Evolutionary conservation across 1,140 invertebrate species (phyloP), one percentile per base, ranked within the genome.

Genomic region (Drosophila oshimai): DNA sequence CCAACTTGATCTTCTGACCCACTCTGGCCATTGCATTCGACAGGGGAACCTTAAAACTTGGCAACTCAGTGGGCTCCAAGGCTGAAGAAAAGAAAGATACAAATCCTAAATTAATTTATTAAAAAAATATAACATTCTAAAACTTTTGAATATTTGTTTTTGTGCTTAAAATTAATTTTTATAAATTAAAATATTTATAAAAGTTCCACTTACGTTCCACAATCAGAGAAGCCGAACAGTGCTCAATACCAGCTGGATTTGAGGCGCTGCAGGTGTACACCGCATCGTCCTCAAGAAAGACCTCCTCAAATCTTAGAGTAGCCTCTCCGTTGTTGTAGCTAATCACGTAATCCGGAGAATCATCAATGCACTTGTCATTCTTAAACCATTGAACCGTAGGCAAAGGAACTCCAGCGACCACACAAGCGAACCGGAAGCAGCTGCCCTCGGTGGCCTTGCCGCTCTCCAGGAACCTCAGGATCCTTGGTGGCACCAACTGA

Each of bases 351-450:
- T 92, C 91, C 13, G 90, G 92, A 29, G 92, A 93, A 67, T 93
- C 92, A 50, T 93, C 92, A 46, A 94, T 92, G 64, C 92, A 92
- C 47, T 93, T 93, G 12, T 93, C 93, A 69, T 94, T 93, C 80
- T 93, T 94, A 46, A 91, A 94, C 97, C 97, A 99, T 69, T 94
- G 94, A 6, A 98, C 94, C 44, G 94, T 95, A 13, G 96, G 96
- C 36, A 96, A 78, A 2, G 96, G 96, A 90, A 95, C 94, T 2
- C 95, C 95, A 47, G 92, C 93, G 2, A 97, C 94, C 39, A 92
- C 93, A 77, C 96, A 97, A 46, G 94, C 93, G 57, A 97, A 93
- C 74, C 93, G 92, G 86, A 94, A 94, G 0, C 93, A 89, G 18
- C 88, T 91, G 7, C 95, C 95, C 91, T 96, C 95, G 28, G 92